A percentile compares a stretch with the other conserved stretches of the same genome.
Conservation (phyloP, 2,797 vertebrate species). For the Enteromius argenteus region DNA sequence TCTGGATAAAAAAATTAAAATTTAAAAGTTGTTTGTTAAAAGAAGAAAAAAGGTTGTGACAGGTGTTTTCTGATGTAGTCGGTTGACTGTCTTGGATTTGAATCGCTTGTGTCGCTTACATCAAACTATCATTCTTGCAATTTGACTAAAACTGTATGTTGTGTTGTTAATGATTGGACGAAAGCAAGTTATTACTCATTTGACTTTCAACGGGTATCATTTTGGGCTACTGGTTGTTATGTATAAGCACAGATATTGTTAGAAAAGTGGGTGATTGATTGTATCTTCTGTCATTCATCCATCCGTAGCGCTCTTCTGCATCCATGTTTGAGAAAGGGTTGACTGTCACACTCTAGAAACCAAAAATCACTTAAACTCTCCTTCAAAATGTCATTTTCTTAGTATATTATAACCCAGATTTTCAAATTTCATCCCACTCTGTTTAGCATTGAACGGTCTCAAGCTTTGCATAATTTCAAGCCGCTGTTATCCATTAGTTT, state of each 20-base stretch:
- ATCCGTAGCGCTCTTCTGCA: slow-evolving; percentile 42
- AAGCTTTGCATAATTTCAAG: slow-evolving; percentile 32
- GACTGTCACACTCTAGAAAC: slow-evolving; percentile 40
- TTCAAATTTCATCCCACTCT: slow-evolving; percentile 46
- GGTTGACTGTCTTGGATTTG: slow-evolving; percentile 15
- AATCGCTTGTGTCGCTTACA: neutral
- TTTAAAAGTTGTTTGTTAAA: neutral
- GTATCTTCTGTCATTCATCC: slow-evolving; percentile 53
- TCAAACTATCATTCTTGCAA: neutral
- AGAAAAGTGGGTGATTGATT: slow-evolving; percentile 34
- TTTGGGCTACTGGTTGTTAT: neutral
- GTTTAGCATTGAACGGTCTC: slow-evolving; percentile 16
- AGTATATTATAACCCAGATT: slow-evolving; percentile 21
- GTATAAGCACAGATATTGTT: neutral
- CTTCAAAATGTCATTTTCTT: slow-evolving; percentile 28
- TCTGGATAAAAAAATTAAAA: too few species aligned
- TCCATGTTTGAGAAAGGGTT: slow-evolving; percentile 64
- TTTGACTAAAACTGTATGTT: neutral
- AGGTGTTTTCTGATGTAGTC: neutral
- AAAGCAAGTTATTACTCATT: slow-evolving; percentile 2
- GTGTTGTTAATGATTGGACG: neutral
- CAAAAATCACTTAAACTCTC: slow-evolving; percentile 35
- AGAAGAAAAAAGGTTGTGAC: neutral
- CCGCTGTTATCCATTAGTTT: slow-evolving; percentile 42
- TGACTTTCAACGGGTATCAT: too few species aligned